phyloP scores from a whole-genome alignment of 1,140 invertebrate genomes.

The Diorhabda carinulata region DNA sequence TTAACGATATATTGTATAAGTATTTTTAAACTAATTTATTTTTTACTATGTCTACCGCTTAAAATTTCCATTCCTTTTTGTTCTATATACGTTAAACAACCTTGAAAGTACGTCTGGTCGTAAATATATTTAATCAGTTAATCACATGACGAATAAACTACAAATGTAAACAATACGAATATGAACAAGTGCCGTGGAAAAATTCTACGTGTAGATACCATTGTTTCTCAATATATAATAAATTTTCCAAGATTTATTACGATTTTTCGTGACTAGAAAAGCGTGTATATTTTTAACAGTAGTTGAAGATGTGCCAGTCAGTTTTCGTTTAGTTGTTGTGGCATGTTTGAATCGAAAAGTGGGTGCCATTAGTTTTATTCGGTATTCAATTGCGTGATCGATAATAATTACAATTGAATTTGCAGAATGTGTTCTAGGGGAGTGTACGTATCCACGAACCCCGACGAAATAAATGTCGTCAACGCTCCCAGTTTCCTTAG shows the following conservation, averaged over 20 bases:
- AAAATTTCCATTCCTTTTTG: too few species aligned
- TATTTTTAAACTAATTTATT: too few species aligned
- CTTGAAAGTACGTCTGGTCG: too few species aligned
- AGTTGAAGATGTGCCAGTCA: slow-evolving; percentile 29
- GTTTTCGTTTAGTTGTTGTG: slow-evolving; percentile 20
- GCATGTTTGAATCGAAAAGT: slow-evolving; percentile 9
- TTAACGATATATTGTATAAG: too few species aligned
- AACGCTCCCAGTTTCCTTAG: slow-evolving; percentile 34
- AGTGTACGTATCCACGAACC: slow-evolving; percentile 25
- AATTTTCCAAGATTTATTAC: too few species aligned
- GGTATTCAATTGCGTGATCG: slow-evolving; percentile 15
- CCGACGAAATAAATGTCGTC: slow-evolving; percentile 26
- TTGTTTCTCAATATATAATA: slow-evolving; percentile 4
- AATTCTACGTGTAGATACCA: slow-evolving; percentile 5
- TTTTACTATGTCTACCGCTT: too few species aligned
- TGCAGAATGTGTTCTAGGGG: slow-evolving; percentile 36
- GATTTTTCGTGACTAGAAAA: slow-evolving; percentile 19
- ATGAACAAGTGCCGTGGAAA: not conserved
- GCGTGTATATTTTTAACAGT: slow-evolving; percentile 25
- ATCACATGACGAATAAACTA: slow-evolving; percentile 3
- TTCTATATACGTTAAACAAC: too few species aligned
- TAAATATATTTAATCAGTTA: not conserved
- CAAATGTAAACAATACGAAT: not conserved
- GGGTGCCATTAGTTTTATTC: not conserved
- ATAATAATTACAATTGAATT: not conserved